Evolutionary conservation across 2,797 vertebrate species (phyloP).

Genomic region (Danionella dracula): DNA sequence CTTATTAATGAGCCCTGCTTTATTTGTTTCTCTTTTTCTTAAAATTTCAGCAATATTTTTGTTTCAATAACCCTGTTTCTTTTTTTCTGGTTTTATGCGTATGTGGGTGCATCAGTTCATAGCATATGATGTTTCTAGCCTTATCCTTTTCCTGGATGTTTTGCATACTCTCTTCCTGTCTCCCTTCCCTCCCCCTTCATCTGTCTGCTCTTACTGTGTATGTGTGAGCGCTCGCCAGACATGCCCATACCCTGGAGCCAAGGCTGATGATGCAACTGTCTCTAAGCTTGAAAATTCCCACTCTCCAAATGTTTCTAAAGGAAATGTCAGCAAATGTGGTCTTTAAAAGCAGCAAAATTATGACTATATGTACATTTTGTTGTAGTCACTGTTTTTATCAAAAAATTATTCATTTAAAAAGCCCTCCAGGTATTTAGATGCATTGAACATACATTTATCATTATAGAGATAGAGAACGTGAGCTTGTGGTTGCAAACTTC

Average conservation of each 20-base stretch:
- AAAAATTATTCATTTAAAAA: too few species aligned
- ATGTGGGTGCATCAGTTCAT: background rate
- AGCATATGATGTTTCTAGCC: conserved; percentile 2
- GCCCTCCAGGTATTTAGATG: too few species aligned
- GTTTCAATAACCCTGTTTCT: background rate
- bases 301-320: conserved; percentile 4
- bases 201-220: background rate
- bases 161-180: conserved; percentile 12
- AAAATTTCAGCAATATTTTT: too few species aligned
- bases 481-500: too few species aligned
- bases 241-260: conserved; percentile 23
- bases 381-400: too few species aligned
- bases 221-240: conserved; percentile 7
- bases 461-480: too few species aligned
- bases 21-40: background rate
- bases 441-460: too few species aligned
- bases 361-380: too few species aligned
- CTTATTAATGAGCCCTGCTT: background rate
- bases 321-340: conserved; percentile 25
- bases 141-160: background rate
- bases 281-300: conserved; percentile 14
- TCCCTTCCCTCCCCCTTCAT: background rate
- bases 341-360: too few species aligned
- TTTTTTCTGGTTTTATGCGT: background rate
- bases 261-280: conserved; percentile 15